Conservation (phyloP, 1,140 invertebrate species). For the Argopecten irradians region DNA sequence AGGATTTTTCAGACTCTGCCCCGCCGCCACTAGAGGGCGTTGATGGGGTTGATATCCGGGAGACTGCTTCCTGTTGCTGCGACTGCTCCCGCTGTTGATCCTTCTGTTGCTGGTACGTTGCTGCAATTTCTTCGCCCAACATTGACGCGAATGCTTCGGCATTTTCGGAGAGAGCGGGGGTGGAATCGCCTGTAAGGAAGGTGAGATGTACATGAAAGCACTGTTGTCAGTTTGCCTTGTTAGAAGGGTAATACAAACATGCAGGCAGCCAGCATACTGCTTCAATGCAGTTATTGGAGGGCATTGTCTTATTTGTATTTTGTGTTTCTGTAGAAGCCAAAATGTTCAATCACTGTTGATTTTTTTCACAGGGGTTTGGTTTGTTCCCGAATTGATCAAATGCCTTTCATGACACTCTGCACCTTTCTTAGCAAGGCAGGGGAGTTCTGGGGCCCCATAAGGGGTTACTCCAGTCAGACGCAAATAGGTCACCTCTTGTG, state of each 20-base stretch:
- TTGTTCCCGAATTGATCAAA: slow-evolving; percentile 15
- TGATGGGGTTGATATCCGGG: slow-evolving; percentile 38
- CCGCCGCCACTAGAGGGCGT: slow-evolving; percentile 37
- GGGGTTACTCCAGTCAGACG: background rate
- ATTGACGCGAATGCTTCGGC: slow-evolving; percentile 63
- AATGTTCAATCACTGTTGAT: background rate
- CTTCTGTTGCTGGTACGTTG: slow-evolving; percentile 52
- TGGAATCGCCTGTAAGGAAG: slow-evolving; percentile 69
- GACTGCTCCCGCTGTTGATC: slow-evolving; percentile 42
- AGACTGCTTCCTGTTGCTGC: background rate
- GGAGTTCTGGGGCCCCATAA: background rate
- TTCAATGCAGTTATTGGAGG: background rate
- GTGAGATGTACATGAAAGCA: slow-evolving; percentile 69
- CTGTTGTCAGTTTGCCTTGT: background rate
- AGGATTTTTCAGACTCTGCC: slow-evolving; percentile 49
- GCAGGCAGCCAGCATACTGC: slow-evolving; percentile 11
- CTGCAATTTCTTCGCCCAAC: slow-evolving; percentile 65
- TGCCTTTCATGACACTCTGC: slow-evolving; percentile 8
- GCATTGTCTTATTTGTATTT: background rate
- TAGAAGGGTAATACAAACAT: slow-evolving; percentile 5
- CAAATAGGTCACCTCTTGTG: background rate
- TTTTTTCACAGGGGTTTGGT: background rate
- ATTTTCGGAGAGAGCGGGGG: slow-evolving; percentile 57
- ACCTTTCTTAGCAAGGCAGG: background rate
- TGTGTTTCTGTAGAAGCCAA: background rate